Evolutionary conservation across 2,113 vertebrate species (phyloP), one percentile per base, ranked within the genome.

Genomic region (Salminus brasiliensis): DNA sequence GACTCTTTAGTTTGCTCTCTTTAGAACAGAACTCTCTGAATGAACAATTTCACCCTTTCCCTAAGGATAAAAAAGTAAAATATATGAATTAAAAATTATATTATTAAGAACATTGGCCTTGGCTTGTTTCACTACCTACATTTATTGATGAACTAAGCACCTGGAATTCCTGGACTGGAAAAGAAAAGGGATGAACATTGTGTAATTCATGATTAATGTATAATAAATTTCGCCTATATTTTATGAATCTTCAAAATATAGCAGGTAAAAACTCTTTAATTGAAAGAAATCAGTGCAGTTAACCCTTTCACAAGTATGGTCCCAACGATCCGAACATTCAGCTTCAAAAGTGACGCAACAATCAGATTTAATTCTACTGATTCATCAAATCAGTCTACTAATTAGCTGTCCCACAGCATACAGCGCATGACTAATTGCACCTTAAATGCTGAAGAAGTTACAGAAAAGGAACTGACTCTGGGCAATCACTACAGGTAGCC

Each of bases 101-200:
- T 15, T 34, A 12, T 71, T 62, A 0, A 30, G 15, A 47, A 1
- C 2, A 23, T 25, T 74, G 34, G 10, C 34, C 7, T 66, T 39
- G 21, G 18, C 18, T 66, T 39, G 16, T 8, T 29, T 36, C 52
- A 21, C 6, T 69, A 69, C 27, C n/a, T n/a, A 36, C 5, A 45
- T 59, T 15, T 13, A 41, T 43, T 25, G 74, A 41, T 43, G 18
- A 80, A 41, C 47, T 65, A 29, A 79, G 30, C 32, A 65, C 34
- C 62, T 66, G 36, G 36, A 21, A 39, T 66, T 66, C 18, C 32
- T 63, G 60, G 60, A 34, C 60, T 63, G 29, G 23, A 39, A 66
- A 39, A n/a, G 62, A 10, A 66, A 39, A 9, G 39, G 52, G 52
- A 25, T 55, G 52, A 55, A 55, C 16, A n/a, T 53, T 53, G 52